A percentile compares a stretch with the other conserved stretches of the same genome.
Conservation (phyloP, 2,797 vertebrate species). For the Bradypodion pumilum region DNA sequence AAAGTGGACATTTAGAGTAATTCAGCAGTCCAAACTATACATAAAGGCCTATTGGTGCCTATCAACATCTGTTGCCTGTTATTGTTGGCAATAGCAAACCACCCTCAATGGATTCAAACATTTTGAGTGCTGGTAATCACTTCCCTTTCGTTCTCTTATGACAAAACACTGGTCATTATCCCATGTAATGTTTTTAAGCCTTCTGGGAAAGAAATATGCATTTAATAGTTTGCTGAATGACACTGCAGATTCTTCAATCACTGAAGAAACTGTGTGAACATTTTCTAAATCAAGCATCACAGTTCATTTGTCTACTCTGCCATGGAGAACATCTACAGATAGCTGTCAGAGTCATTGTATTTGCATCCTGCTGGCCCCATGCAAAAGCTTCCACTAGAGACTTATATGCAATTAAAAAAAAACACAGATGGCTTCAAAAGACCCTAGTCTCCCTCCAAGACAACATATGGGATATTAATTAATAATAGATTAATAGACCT, state of each 20-base stretch:
- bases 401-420: slow-evolving; percentile 32
- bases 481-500: slow-evolving; percentile 72
- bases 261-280: background rate
- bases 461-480: slow-evolving; percentile 63
- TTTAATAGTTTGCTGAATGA: background rate
- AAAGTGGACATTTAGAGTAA: background rate
- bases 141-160: background rate
- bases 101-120: background rate
- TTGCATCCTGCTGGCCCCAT: background rate
- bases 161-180: background rate
- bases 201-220: background rate
- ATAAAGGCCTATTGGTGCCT: background rate
- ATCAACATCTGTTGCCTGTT: background rate
- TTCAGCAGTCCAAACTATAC: background rate
- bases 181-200: background rate
- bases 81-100: background rate
- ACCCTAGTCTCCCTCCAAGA: slow-evolving; percentile 47
- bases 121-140: background rate
- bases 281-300: fast-evolving
- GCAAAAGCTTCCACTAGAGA: slow-evolving; percentile 11
- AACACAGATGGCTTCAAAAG: slow-evolving; percentile 70
- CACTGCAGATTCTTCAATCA: background rate
- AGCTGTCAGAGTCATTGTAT: background rate
- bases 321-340: slow-evolving; percentile 8
- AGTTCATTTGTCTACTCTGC: fast-evolving